These are phyloP conservation scores for Cynopterus brachyotis DNA, from an alignment of 2,113 vertebrate genomes.

Conservation along the genomic window DNA sequence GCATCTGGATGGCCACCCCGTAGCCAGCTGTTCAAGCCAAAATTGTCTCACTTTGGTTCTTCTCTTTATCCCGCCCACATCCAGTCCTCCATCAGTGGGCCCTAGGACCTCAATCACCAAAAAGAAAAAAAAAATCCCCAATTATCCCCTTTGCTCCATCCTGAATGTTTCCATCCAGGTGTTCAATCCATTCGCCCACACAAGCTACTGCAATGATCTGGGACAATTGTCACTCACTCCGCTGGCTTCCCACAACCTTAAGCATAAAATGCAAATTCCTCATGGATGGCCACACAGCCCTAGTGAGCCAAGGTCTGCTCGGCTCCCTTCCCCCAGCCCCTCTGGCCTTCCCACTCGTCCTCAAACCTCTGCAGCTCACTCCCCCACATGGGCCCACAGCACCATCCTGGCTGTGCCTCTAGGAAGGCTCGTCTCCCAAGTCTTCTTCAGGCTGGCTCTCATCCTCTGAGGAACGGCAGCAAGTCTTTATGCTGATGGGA, in stretches of 20 bases:
- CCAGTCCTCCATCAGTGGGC: not conserved
- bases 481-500: not conserved
- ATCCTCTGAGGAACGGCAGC: not conserved
- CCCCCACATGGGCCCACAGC: fast-evolving
- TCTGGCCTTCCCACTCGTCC: no score
- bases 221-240: not conserved
- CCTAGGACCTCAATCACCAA: not conserved
- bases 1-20: not conserved
- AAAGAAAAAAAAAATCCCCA: not conserved
- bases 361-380: not conserved
- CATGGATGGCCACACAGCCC: fast-evolving
- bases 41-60: not conserved
- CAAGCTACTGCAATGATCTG: not conserved
- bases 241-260: not conserved
- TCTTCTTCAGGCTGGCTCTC: no score
- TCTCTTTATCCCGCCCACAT: not conserved
- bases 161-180: no score
- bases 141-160: not conserved
- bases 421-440: not conserved
- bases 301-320: not conserved
- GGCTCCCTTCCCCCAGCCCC: not conserved
- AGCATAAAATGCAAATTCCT: not conserved
- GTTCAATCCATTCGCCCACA: not conserved
- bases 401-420: not conserved
- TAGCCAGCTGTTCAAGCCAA: not conserved